Evolutionary conservation across 23 tunicate genomes (phyloP), one percentile per base, ranked within the genome.

Genomic region (Diplosoma virens): DNA sequence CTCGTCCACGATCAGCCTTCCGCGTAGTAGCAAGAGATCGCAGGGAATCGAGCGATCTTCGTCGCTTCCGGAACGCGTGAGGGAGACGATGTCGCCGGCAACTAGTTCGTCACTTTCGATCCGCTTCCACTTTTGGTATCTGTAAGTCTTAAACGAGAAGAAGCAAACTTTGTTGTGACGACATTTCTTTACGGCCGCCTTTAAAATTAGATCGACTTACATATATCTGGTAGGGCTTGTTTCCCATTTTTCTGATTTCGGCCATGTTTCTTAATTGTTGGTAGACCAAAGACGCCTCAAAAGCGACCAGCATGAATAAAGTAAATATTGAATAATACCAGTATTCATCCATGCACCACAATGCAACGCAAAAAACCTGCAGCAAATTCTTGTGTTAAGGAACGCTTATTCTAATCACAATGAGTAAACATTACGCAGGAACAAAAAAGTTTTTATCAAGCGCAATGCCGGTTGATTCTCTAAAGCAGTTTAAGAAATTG

Each of bases 311-410:
- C 98, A 93, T 93, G 52, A 86, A 82, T 20, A 93, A 76, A 23
- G 98, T 93, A 60, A 93, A 93, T 32, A 93, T 32, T 32, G 98
- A 93, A 66, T 93, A 93, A 59, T 93, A 93, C 98, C 98, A 93
- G 73, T 93, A 93, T 31, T 93, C 98, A 65, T 93, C 98, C 83
- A 93, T 54, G 66, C 98, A 93, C 98, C 98, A 93, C 31, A 93
- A 47, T 0, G 41, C 98, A 78, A 93, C 98, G 73, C 98, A 93
- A 58, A 93, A 93, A 5, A 93, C 98, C 94, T 93, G 70, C 16
- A 79, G 9, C 47, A n/a, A n/a, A n/a, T n/a, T 7, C 7, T 58
- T 9, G 16, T 45, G 52, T 9, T 16, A 45, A 9, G 52, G 52
- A n/a, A n/a, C n/a, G n/a, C n/a, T n/a, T n/a, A n/a, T n/a, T n/a